A percentile compares a stretch with the other conserved stretches of the same genome.
phyloP scores from a whole-genome alignment of 2,113 vertebrate genomes.

The Bufo gargarizans region DNA sequence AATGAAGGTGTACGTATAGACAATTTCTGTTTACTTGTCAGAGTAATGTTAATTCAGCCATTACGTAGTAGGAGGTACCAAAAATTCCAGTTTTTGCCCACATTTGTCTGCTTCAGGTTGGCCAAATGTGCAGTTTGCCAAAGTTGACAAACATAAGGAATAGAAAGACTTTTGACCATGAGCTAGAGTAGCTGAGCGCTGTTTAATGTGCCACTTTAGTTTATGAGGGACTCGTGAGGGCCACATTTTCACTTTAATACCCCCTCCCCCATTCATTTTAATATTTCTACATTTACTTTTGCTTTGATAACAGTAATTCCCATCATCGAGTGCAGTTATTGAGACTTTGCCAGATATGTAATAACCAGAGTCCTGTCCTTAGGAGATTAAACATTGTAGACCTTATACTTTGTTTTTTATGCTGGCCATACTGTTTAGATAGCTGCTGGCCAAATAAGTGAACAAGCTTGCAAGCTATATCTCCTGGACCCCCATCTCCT shows the following conservation, averaged over 20 bases:
- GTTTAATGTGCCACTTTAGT: not conserved
- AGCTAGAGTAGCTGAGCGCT: not conserved
- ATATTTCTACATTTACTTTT: not conserved
- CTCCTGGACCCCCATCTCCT: no score
- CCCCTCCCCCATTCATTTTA: not conserved
- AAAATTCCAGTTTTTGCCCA: not conserved
- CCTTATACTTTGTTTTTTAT: no score
- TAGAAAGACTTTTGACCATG: not conserved
- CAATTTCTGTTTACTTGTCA: conserved; percentile 17
- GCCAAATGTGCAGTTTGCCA: not conserved
- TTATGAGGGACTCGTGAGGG: not conserved
- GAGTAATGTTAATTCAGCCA: not conserved
- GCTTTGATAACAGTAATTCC: not conserved
- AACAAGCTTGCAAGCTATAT: no score
- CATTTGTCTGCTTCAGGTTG: not conserved
- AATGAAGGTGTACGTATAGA: not conserved
- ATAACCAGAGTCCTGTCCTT: not conserved
- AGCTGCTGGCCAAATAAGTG: no score
- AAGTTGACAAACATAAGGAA: not conserved
- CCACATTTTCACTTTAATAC: not conserved
- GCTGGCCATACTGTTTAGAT: no score
- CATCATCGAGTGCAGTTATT: not conserved
- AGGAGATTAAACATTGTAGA: no score
- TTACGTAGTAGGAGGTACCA: conserved; percentile 9
- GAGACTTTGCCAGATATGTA: not conserved